Percentiles rank a stretch among this genome's conserved stretches.
These are phyloP conservation scores for Drosophila kohkoa DNA, from an alignment of 1,140 invertebrate genomes.

Conservation along the genomic window DNA sequence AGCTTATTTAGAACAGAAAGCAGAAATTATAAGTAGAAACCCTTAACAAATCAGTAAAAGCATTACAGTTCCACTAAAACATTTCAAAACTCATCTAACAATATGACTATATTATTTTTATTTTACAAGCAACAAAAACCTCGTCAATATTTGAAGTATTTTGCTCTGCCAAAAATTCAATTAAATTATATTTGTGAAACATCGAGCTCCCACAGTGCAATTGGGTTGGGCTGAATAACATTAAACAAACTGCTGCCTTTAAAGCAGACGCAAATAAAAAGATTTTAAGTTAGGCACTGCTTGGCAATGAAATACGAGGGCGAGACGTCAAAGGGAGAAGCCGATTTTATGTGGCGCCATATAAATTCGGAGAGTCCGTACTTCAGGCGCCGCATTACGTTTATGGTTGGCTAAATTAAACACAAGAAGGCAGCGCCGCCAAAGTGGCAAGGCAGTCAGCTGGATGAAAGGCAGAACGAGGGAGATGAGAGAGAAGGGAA, in stretches of 20 bases:
- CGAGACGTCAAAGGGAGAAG: background rate
- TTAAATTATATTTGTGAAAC: conserved; percentile 27
- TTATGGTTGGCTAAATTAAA: conserved; percentile 81
- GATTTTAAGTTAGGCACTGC: conserved; percentile 70
- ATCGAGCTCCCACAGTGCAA: conserved; percentile 50
- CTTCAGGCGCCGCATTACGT: conserved; percentile 78
- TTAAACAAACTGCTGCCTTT: conserved; percentile 69
- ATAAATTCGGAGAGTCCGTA: conserved; percentile 76
- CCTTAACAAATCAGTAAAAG: too few species aligned
- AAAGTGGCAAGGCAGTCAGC: conserved; percentile 46
- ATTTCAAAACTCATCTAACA: background rate
- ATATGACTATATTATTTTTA: background rate
- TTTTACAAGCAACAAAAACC: background rate
- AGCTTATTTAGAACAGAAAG: too few species aligned
- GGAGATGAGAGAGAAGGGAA: background rate
- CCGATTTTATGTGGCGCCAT: conserved; percentile 75
- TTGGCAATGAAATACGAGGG: conserved; percentile 65
- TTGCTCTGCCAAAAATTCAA: conserved; percentile 17
- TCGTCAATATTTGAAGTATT: background rate
- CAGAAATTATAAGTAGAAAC: too few species aligned
- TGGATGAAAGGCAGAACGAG: conserved; percentile 8
- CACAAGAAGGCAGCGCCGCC: conserved; percentile 68
- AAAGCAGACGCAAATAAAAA: conserved; percentile 69
- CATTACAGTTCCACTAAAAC: background rate
- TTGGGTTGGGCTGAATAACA: conserved; percentile 28